Evolutionary conservation across 2,113 vertebrate species (phyloP).

Genomic region (Lanius collurio): DNA sequence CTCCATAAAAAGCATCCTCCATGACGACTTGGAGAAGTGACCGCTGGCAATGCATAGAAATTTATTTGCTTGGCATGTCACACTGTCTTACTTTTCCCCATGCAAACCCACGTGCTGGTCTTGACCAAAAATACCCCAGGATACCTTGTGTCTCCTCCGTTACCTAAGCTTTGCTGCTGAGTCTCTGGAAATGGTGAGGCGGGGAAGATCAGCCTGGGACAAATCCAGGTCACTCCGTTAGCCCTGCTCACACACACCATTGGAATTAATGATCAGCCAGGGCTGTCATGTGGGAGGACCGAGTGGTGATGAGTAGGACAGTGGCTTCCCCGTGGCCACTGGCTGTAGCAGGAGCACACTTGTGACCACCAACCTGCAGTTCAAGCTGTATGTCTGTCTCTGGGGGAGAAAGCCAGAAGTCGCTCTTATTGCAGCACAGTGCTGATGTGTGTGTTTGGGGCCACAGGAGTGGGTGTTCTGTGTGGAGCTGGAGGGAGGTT

Average conservation of each 20-base stretch:
- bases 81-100: background rate
- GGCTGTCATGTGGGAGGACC: background rate
- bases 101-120: background rate
- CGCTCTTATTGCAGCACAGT: background rate
- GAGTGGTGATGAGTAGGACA: accelerated
- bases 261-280: background rate
- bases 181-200: background rate
- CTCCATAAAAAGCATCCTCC: constrained; percentile 33
- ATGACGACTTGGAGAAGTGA: constrained; percentile 13
- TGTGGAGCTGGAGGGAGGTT: background rate
- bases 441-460: too few species aligned
- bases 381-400: background rate
- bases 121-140: background rate
- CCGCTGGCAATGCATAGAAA: background rate
- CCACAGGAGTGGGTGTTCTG: accelerated
- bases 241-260: accelerated
- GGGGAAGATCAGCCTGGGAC: background rate
- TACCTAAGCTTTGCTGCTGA: background rate
- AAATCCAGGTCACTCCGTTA: background rate
- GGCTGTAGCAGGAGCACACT: background rate
- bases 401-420: background rate
- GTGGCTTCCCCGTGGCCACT: background rate
- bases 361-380: accelerated
- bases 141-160: background rate
- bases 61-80: background rate